Base-by-base conservation (phyloP, 1,140 invertebrate genomes). In the Pseudomyrmex flavicornis region DNA sequence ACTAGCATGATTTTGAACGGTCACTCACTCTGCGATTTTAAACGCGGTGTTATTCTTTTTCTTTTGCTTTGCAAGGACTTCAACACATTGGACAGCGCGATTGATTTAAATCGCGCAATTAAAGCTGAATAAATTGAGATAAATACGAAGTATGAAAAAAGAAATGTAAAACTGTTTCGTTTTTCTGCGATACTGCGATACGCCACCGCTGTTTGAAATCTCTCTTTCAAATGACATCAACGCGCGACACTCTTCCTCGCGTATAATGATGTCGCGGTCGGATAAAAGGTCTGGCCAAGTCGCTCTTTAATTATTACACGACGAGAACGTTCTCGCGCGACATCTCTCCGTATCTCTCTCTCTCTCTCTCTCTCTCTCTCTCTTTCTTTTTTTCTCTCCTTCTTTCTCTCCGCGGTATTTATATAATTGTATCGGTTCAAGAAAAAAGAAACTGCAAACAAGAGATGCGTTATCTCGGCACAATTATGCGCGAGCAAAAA, bases 111-210 rank as follows among this genome's bases (percentile, higher is more conserved):
- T 61, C 58, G 50, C 58, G 50, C 50, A 52, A 52, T 52, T 52
- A 13, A 12, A 13, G 10, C 1, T 52, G 13, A 52, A 13, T 52
- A 52, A 52, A 12, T 52, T 52, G 35, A 35, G 35, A 35, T 35
- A 7, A 5, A 2, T 52, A 2, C 50, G 50, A 52, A 52, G 12
- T 13, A 1, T 52, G 9, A 52, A 52, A 52, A 35, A 35, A 35
- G 0, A 35, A 35, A 35, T 26, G 22, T 26, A 68, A 89, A 88
- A 91, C 87, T 89, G 86, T 73, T 58, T 13, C 52, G 68, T 86
- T 90, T 91, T 90, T 87, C 82, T 88, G 66, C 85, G 82, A 56
- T 74, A 65, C 82, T 88, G 66, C 85, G 82, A 56, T 74, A 65
- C 80, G 80, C 46, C 74, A 35, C 61, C 65, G 35, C 50, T 13